Base-by-base conservation (phyloP, 2,113 vertebrate genomes). In the Oreotrochilus melanogaster region DNA sequence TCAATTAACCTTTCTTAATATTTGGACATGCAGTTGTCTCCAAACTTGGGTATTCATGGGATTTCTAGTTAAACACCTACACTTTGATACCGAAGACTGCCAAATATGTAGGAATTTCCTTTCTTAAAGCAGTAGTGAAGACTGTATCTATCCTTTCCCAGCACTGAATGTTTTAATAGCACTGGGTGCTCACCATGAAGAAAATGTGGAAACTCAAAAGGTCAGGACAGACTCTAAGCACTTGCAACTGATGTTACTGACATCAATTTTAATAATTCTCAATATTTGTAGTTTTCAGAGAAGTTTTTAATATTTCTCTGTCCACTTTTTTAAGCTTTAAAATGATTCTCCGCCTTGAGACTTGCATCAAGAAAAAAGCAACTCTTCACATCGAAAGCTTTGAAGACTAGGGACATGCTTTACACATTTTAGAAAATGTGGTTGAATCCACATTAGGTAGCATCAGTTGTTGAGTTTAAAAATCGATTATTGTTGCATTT, bases 261-360 rank as follows among this genome's bases (percentile, higher is more conserved):
- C 97, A 97, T 98, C 97, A 95, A 91, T 98, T 98, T 98, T 98
- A 98, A 97, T 98, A 97, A 98, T 95, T 95, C 97, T 92, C 96
- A 92, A 80, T 93, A 93, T 98, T 98, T 98, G 97, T 98, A 98
- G 97, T 97, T 98, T 97, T 97, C 98, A 97, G 98, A 98, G 97
- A 98, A 97, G 97, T 98, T 98, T 98, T 98, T 98, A 97, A 83
- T 96, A 97, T 98, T 98, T 98, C 97, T 98, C 97, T 98, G 97
- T 97, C 96, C 97, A 98, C 95, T 98, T 98, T 98, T 98, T 97
- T 98, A 98, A 98, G 98, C 98, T 98, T 98, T 98, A 98, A 98
- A 98, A 98, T 93, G 96, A 97, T 97, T 97, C 96, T 98, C 98
- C 95, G 97, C 93, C 98, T 98, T 98, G 97, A 97, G 97, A 98